Evolutionary conservation across 2,888 invertebrate genomes (phyloP).

Genomic region (Ceraclea dissimilis): DNA sequence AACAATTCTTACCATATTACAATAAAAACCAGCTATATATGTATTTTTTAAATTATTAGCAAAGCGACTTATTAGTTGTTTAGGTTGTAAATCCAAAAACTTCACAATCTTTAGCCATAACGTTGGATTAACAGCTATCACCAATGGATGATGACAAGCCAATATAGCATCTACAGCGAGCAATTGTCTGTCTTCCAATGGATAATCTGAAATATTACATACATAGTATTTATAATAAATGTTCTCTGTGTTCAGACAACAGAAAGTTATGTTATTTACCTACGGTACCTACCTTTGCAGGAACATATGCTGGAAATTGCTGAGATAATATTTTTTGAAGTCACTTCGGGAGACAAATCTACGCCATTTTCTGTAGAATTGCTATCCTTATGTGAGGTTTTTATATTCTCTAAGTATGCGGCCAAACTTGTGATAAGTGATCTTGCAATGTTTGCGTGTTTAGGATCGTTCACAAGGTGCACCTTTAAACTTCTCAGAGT

Average conservation of each 20-base stretch:
- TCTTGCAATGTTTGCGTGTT: constrained; percentile 55
- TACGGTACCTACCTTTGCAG: constrained; percentile 37
- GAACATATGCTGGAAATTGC: constrained; percentile 49
- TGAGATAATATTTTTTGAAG: constrained; percentile 49
- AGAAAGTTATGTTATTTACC: neutral
- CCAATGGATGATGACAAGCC: constrained; percentile 68
- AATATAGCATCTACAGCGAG: constrained; percentile 61
- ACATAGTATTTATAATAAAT: neutral
- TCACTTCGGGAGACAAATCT: constrained; percentile 36
- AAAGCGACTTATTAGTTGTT: constrained; percentile 52
- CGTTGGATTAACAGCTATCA: constrained; percentile 48
- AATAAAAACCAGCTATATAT: constrained; percentile 51
- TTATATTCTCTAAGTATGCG: constrained; percentile 56
- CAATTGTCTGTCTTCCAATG: constrained; percentile 47
- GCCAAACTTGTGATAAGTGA: constrained; percentile 60
- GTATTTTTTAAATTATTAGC: constrained; percentile 51
- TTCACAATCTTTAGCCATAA: constrained; percentile 63
- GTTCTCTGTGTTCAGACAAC: too few relatives aligned
- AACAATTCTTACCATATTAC: constrained; percentile 34
- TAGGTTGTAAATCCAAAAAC: constrained; percentile 50
- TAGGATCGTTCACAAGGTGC: constrained; percentile 51
- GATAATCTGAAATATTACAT: constrained; percentile 33
- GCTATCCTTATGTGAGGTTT: constrained; percentile 34
- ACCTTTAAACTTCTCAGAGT: constrained; percentile 54
- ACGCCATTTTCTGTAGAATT: constrained; percentile 36